phyloP scores from a whole-genome alignment of 2,113 vertebrate genomes.

The Phylloscopus trochiloides region DNA sequence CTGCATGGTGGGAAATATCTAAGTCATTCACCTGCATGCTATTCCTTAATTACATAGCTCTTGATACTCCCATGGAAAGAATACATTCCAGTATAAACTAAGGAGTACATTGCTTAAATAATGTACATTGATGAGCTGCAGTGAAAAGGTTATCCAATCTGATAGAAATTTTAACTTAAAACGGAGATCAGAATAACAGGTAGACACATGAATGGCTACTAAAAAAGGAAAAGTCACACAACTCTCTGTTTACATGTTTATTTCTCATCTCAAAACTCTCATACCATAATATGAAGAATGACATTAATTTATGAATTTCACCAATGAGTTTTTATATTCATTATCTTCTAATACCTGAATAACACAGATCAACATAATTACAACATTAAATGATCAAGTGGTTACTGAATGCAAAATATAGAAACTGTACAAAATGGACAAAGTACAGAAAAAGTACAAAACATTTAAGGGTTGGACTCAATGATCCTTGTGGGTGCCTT shows the following conservation, averaged over 20 bases:
- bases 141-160: neutral
- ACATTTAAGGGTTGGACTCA: accelerated
- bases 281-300: neutral
- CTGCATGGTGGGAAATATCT: neutral
- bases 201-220: neutral
- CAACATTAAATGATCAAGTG: neutral
- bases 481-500: neutral
- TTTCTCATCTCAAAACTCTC: neutral
- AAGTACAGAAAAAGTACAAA: neutral
- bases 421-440: neutral
- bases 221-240: neutral
- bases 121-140: neutral
- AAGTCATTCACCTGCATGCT: neutral
- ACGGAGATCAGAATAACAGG: neutral
- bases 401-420: neutral
- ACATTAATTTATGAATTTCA: neutral
- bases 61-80: neutral
- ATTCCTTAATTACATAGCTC: neutral
- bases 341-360: neutral
- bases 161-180: neutral
- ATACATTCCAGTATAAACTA: neutral
- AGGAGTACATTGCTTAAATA: neutral
- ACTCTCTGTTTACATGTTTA: neutral
- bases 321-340: neutral
- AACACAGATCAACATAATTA: neutral